These are phyloP conservation scores for Meteorus colon DNA, from an alignment of 2,888 invertebrate genomes.

Conservation along the genomic window DNA sequence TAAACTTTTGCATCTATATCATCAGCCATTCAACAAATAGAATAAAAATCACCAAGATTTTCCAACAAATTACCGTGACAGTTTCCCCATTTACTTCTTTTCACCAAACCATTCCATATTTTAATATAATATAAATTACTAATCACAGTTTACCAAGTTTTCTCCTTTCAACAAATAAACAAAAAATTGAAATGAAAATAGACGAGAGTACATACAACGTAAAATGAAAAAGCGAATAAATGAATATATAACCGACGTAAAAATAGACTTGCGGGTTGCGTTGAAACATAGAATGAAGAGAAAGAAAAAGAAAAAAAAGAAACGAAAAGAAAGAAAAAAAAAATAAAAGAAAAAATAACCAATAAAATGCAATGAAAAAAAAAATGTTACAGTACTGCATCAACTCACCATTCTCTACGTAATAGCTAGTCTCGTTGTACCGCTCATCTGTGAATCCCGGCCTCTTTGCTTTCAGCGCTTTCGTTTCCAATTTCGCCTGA, in stretches of 20 bases:
- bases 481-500: slow-evolving; percentile 93
- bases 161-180: too few relatives aligned
- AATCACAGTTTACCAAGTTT: not conserved
- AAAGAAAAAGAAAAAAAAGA: slow-evolving; percentile 2
- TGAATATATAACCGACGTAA: not conserved
- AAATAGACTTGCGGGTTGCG: not conserved
- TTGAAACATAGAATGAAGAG: not conserved
- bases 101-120: too few relatives aligned
- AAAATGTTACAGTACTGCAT: slow-evolving; percentile 22
- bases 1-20: too few relatives aligned
- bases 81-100: too few relatives aligned
- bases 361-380: slow-evolving; percentile 4
- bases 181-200: not conserved
- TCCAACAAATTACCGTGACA: too few relatives aligned
- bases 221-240: not conserved
- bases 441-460: slow-evolving; percentile 94
- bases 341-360: too few relatives aligned
- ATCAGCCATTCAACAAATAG: too few relatives aligned
- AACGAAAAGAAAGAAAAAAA: not conserved
- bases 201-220: not conserved
- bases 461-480: slow-evolving; percentile 91
- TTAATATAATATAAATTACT: too few relatives aligned
- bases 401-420: slow-evolving; percentile 92
- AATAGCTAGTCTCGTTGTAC: slow-evolving; percentile 95
- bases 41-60: too few relatives aligned